Evolutionary conservation across 1,140 invertebrate genomes (phyloP).

Genomic region (Macrobrachium nipponense): DNA sequence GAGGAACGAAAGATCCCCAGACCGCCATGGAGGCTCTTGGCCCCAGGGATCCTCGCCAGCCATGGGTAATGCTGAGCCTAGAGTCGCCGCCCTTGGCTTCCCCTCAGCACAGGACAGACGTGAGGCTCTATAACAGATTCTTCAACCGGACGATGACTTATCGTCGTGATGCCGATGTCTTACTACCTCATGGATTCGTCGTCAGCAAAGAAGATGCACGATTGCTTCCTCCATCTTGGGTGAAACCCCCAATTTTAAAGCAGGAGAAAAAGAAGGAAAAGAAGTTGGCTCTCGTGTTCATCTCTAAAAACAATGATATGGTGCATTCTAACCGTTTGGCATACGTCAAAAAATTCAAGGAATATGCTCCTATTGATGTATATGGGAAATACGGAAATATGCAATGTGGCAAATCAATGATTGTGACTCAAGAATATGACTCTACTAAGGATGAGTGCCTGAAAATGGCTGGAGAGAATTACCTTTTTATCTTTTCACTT

Average conservation of each 20-base stretch:
- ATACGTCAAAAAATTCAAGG: constrained; percentile 86
- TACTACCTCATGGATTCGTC: constrained; percentile 68
- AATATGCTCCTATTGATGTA: constrained; percentile 90
- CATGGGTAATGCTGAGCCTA: constrained; percentile 31
- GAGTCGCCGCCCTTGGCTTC: constrained; percentile 22
- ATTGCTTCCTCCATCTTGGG: constrained; percentile 42
- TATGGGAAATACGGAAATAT: constrained; percentile 90
- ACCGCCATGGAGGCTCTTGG: neutral
- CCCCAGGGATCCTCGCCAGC: constrained; percentile 23
- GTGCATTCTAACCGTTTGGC: constrained; percentile 82
- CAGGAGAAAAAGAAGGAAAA: constrained; percentile 78
- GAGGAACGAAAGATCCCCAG: constrained; percentile 5
- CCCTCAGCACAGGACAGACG: constrained; percentile 52
- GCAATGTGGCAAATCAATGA: constrained; percentile 73
- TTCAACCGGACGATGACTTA: constrained; percentile 78
- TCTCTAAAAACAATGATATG: constrained; percentile 91
- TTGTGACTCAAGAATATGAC: constrained; percentile 31
- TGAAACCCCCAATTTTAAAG: neutral
- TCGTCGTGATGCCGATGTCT: constrained; percentile 72
- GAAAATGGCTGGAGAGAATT: constrained; percentile 52
- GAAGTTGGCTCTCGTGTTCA: constrained; percentile 93
- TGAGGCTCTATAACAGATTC: constrained; percentile 10
- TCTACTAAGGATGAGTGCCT: constrained; percentile 63
- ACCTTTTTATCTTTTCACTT: constrained; percentile 70
- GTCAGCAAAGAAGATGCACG: constrained; percentile 24